Evolutionary conservation across 2,888 invertebrate genomes (phyloP).

Genomic region (Dicycla oo): DNA sequence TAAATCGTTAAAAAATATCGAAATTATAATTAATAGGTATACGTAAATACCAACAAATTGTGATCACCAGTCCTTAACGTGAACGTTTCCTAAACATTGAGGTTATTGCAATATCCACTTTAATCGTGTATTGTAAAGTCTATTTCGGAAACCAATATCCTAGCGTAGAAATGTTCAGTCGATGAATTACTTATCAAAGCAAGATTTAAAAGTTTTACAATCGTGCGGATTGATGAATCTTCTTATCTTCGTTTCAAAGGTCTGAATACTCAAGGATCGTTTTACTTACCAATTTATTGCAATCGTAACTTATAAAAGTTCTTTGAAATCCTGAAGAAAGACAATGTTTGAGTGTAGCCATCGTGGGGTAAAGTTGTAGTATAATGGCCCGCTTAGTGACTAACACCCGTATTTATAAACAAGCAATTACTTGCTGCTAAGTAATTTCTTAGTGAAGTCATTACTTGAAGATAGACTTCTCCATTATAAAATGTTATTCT

Average conservation of each 20-base stretch:
- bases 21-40: no score
- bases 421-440: no score
- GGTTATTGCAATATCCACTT: not conserved
- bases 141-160: not conserved
- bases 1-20: no score
- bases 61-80: no score
- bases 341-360: not conserved
- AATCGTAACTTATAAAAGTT: constrained; percentile 18
- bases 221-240: not conserved
- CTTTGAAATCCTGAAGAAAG: not conserved
- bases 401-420: no score
- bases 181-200: not conserved
- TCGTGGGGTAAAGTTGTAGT: no score
- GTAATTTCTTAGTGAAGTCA: no score
- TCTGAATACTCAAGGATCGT: not conserved
- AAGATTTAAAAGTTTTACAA: not conserved
- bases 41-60: no score
- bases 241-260: constrained; percentile 10
- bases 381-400: no score
- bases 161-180: not conserved
- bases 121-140: not conserved
- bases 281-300: constrained; percentile 7
- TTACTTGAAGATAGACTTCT: no score
- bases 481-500: no score
- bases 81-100: not conserved